Evolutionary conservation across 1,140 invertebrate genomes (phyloP).

Genomic region (Venturia canescens): DNA sequence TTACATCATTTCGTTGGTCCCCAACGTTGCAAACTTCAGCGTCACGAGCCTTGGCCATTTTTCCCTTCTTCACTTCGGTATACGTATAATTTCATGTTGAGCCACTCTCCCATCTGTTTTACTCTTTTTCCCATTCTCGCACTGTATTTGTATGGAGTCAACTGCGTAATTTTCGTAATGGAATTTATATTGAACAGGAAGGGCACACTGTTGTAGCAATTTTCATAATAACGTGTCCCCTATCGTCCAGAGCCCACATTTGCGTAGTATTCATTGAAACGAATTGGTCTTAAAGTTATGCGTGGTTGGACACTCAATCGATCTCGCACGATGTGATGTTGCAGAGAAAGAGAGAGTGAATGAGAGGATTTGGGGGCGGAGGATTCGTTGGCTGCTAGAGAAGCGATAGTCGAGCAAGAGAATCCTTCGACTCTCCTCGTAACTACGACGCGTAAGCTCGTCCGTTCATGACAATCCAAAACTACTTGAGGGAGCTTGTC

Average conservation of each 20-base stretch:
- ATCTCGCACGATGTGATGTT: conserved; percentile 19
- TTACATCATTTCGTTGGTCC: no score
- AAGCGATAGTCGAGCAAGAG: conserved; percentile 12
- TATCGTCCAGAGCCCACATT: conserved; percentile 14
- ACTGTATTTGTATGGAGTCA: background rate
- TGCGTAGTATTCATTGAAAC: background rate
- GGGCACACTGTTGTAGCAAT: background rate
- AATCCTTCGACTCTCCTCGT: background rate
- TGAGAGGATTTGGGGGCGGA: background rate
- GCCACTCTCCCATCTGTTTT: no score
- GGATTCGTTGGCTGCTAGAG: conserved; percentile 21
- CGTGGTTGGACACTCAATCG: conserved; percentile 26
- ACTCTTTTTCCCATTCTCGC: background rate
- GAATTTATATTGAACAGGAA: conserved; percentile 39
- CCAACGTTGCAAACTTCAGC: no score
- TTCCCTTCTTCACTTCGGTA: conserved; percentile 1
- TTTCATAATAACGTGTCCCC: conserved; percentile 27
- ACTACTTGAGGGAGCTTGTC: background rate
- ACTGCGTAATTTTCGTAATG: background rate
- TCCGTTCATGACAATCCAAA: background rate
- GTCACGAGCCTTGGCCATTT: conserved; percentile 35
- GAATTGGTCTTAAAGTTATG: background rate
- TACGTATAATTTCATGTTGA: no score
- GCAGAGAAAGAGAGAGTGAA: background rate
- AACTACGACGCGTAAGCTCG: conserved; percentile 5